Conservation (phyloP, 1,140 invertebrate genomes). For the Drosophila ogumai region DNA sequence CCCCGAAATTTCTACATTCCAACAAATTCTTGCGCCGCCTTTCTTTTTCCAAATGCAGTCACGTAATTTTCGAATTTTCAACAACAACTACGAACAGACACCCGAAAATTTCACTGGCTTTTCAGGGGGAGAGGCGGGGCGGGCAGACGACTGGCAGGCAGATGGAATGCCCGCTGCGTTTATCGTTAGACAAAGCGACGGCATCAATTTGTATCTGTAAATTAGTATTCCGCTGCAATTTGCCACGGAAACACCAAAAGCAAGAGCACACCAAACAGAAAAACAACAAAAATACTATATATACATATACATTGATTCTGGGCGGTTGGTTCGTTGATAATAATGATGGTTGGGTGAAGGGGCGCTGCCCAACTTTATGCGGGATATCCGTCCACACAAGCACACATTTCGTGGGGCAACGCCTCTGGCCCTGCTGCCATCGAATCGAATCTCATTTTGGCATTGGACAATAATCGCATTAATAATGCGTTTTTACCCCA, state of each 20-base stretch:
- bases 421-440: conserved; percentile 35
- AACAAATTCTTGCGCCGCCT: conserved; percentile 65
- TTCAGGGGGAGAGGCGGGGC: neutral
- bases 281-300: conserved; percentile 16
- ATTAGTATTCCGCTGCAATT: conserved; percentile 82
- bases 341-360: conserved; percentile 23
- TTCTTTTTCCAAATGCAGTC: conserved; percentile 75
- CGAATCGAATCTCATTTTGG: conserved; percentile 61
- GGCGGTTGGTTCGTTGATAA: conserved; percentile 21
- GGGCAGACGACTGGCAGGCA: neutral
- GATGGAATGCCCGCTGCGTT: conserved; percentile 59
- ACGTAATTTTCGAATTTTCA: conserved; percentile 82
- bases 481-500: conserved; percentile 62
- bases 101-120: conserved; percentile 60
- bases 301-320: conserved; percentile 32
- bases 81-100: conserved; percentile 41
- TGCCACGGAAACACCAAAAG: conserved; percentile 64
- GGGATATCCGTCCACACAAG: conserved; percentile 39
- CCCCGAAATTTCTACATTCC: conserved; percentile 75
- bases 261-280: conserved; percentile 5
- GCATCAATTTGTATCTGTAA: conserved; percentile 81
- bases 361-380: conserved; percentile 50
- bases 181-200: conserved; percentile 58
- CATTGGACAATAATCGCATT: conserved; percentile 72
- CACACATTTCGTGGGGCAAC: conserved; percentile 36